Evolutionary conservation across 2,888 invertebrate species (phyloP).

Genomic region (Acleris literana): DNA sequence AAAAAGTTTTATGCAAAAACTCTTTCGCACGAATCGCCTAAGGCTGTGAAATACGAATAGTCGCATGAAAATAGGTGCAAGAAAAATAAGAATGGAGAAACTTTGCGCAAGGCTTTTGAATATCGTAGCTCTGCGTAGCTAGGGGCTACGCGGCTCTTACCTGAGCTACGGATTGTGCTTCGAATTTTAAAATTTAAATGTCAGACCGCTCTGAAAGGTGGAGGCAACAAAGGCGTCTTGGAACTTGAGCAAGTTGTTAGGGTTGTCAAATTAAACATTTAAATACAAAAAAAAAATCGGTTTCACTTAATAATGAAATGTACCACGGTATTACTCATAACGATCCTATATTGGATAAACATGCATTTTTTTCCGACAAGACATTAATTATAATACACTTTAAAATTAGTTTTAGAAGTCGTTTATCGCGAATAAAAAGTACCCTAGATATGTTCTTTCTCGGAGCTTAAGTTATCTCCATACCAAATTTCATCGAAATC

Average conservation of each 20-base stretch:
- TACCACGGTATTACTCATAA: too few relatives aligned
- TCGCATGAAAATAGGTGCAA: neutral
- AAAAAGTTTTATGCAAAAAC: neutral
- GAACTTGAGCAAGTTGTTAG: constrained; percentile 20
- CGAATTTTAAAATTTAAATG: constrained; percentile 27
- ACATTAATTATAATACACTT: too few relatives aligned
- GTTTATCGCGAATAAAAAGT: too few relatives aligned
- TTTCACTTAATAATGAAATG: too few relatives aligned
- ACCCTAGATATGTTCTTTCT: too few relatives aligned
- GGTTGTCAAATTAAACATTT: constrained; percentile 3
- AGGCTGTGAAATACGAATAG: neutral
- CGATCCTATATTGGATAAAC: too few relatives aligned
- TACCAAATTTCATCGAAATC: too few relatives aligned
- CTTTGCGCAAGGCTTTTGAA: constrained; percentile 1
- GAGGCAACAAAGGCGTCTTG: constrained; percentile 22
- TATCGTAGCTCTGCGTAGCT: constrained; percentile 14
- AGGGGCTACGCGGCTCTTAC: constrained; percentile 10
- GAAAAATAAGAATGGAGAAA: neutral
- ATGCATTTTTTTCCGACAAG: too few relatives aligned
- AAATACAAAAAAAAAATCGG: neutral
- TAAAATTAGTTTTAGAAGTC: too few relatives aligned
- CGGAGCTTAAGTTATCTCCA: too few relatives aligned
- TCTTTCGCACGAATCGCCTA: neutral
- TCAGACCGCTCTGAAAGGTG: constrained; percentile 1
- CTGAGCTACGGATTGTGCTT: constrained; percentile 16